Percentiles rank a stretch among this genome's conserved stretches.
Evolutionary conservation across 2,797 vertebrate species (phyloP).

Genomic region (Balearica regulorum): DNA sequence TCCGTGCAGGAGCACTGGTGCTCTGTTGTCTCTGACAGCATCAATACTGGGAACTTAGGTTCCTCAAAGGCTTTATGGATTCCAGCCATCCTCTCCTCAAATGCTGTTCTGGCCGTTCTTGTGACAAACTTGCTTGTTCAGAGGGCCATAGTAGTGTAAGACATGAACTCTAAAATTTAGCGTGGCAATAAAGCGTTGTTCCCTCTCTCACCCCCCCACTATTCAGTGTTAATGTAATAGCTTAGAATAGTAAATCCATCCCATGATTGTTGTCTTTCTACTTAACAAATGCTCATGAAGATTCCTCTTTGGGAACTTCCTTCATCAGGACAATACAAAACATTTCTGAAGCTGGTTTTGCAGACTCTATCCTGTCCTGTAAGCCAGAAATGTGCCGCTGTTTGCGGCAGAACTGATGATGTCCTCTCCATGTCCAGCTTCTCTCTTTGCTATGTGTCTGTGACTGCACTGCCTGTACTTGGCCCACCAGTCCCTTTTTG

Average conservation of each 20-base stretch:
- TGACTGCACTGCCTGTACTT: neutral
- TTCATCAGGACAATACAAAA: neutral
- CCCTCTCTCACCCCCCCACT: neutral
- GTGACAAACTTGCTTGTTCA: too few relatives aligned
- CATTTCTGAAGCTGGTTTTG: neutral
- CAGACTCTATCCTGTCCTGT: neutral
- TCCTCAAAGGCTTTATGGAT: neutral
- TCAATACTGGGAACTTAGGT: neutral
- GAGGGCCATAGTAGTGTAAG: rapidly evolving
- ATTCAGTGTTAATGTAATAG: neutral
- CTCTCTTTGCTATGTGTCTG: neutral
- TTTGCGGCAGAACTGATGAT: neutral
- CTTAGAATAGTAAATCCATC: neutral
- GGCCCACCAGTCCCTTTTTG: neutral
- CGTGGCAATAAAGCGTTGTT: neutral
- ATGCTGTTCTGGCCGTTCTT: neutral
- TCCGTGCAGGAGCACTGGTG: neutral
- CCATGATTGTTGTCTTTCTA: neutral
- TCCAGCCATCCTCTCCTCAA: neutral
- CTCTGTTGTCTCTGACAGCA: neutral
- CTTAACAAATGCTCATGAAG: neutral
- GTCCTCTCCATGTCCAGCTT: neutral
- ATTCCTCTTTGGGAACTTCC: neutral
- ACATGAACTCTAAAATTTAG: neutral
- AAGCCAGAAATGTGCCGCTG: neutral